Evolutionary conservation across 1,140 invertebrate species (phyloP).

Genomic region (Epicauta chinensis): DNA sequence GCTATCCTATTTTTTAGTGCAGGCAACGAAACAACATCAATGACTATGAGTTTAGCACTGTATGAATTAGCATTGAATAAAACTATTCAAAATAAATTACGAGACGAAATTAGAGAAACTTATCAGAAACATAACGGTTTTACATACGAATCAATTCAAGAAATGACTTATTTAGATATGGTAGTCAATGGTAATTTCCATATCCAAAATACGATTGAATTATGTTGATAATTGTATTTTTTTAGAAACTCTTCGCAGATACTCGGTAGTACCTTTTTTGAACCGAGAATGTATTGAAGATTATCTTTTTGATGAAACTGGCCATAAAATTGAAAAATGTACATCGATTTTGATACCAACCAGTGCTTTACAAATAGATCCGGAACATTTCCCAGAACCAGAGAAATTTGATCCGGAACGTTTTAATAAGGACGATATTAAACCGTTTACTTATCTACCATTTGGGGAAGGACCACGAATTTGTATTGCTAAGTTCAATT

Average conservation of each 20-base stretch:
- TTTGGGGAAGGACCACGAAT: slow-evolving; percentile 55
- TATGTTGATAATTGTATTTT: slow-evolving; percentile 17
- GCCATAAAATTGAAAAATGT: slow-evolving; percentile 41
- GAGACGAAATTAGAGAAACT: slow-evolving; percentile 43
- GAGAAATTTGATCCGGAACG: slow-evolving; percentile 52
- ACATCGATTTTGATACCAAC: slow-evolving; percentile 38
- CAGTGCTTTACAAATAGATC: slow-evolving; percentile 42
- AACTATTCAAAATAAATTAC: slow-evolving; percentile 42
- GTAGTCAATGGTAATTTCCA: slow-evolving; percentile 44
- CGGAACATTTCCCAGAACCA: slow-evolving; percentile 50
- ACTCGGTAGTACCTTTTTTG: slow-evolving; percentile 40
- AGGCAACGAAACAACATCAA: slow-evolving; percentile 45
- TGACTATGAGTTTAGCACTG: slow-evolving; percentile 40
- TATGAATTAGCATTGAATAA: slow-evolving; percentile 44
- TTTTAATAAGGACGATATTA: slow-evolving; percentile 40
- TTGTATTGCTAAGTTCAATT: slow-evolving; percentile 46
- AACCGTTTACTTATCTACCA: slow-evolving; percentile 48
- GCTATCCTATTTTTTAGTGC: slow-evolving; percentile 46
- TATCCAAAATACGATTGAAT: too few relatives aligned
- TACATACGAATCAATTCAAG: slow-evolving; percentile 48
- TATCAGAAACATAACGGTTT: slow-evolving; percentile 42
- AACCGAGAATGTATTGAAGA: slow-evolving; percentile 30
- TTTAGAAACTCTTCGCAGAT: slow-evolving; percentile 41
- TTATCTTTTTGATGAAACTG: slow-evolving; percentile 36
- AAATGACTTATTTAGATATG: slow-evolving; percentile 50